These are phyloP conservation scores for Platorchestia sp. DNA, from an alignment of 1,140 invertebrate genomes.

Conservation along the genomic window DNA sequence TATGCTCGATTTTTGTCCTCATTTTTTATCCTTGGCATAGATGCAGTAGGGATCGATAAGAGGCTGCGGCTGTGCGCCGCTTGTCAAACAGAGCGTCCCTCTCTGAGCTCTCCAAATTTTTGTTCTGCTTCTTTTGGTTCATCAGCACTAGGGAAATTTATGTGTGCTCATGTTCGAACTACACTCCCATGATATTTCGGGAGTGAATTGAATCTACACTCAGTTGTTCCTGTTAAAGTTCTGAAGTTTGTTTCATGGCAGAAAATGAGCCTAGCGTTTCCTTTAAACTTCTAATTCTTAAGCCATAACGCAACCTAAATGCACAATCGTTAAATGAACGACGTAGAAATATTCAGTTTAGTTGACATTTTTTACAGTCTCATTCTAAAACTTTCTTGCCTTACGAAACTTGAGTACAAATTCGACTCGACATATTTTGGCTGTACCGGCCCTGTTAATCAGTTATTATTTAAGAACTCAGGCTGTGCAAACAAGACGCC, in stretches of 20 bases:
- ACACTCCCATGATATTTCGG: background rate
- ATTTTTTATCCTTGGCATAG: constrained; percentile 7
- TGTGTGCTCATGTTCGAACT: background rate
- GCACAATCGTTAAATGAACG: background rate
- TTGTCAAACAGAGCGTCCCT: background rate
- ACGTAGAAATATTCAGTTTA: background rate
- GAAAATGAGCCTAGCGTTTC: background rate
- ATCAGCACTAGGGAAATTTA: background rate
- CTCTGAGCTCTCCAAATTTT: background rate
- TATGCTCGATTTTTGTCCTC: constrained; percentile 4
- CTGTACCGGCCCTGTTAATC: background rate
- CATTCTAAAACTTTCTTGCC: background rate
- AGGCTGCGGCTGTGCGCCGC: background rate
- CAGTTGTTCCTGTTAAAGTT: background rate
- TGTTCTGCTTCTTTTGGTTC: background rate
- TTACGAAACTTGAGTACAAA: background rate
- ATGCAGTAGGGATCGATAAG: constrained; percentile 23
- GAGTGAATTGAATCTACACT: background rate
- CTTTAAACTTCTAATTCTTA: background rate
- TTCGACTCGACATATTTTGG: background rate
- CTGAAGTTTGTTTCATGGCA: background rate
- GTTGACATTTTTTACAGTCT: background rate
- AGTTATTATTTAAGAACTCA: constrained; percentile 30
- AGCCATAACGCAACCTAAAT: background rate
- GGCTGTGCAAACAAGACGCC: constrained; percentile 1